Percentiles rank a stretch among this genome's conserved stretches.
Conservation (phyloP, 2,888 invertebrate genomes). For the Machimus rusticus region DNA sequence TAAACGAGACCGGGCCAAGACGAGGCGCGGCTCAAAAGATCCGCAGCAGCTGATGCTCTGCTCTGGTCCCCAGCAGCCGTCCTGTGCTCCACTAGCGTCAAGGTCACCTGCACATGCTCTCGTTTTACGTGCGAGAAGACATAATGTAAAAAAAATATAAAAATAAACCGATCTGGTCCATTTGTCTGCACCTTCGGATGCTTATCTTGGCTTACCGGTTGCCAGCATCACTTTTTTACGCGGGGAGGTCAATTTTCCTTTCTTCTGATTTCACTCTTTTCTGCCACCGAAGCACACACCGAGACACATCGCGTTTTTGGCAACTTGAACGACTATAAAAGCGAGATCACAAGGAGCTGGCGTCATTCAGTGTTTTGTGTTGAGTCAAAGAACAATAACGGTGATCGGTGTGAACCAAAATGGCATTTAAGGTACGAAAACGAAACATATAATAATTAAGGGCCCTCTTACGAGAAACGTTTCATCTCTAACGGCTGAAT, state of each 20-base stretch:
- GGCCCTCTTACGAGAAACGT: no score
- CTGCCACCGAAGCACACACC: neutral
- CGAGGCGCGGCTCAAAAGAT: neutral
- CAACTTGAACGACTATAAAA: neutral
- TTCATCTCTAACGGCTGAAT: no score
- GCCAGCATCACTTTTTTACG: neutral
- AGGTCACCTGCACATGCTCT: constrained; percentile 39
- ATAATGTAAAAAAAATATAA: neutral
- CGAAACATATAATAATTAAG: no score
- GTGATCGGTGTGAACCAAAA: neutral
- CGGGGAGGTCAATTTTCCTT: constrained; percentile 27
- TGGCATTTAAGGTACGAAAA: constrained; percentile 5
- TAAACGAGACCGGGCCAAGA: neutral
- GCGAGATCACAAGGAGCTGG: neutral
- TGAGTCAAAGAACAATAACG: constrained; percentile 56
- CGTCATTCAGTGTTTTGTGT: constrained; percentile 63
- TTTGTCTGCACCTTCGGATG: constrained; percentile 17
- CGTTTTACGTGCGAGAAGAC: neutral
- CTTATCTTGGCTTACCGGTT: constrained; percentile 12
- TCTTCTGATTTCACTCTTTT: constrained; percentile 4
- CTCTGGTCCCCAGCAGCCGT: neutral
- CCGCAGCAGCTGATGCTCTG: neutral
- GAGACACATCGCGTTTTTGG: neutral
- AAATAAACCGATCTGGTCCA: constrained; percentile 16
- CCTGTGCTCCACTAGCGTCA: constrained; percentile 27